Percentiles rank a stretch among this genome's conserved stretches.
Conservation (phyloP, 2,797 vertebrate species). For the Argyrosomus regius region DNA sequence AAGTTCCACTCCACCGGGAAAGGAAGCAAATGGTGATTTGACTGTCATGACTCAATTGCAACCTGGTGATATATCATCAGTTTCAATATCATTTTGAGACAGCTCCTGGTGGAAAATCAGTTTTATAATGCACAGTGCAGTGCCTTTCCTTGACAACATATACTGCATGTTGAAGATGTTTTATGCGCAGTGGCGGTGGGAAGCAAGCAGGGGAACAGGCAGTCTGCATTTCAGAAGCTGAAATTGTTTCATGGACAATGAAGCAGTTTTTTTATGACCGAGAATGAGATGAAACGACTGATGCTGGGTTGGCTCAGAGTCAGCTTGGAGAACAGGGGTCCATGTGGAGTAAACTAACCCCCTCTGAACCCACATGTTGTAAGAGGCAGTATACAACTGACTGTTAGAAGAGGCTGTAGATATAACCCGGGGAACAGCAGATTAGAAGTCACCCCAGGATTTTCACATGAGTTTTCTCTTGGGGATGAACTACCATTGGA, state of each 20-base stretch:
- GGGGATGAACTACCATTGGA: slow-evolving; percentile 30
- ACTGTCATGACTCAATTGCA: slow-evolving; percentile 55
- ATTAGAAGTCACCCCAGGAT: slow-evolving; percentile 60
- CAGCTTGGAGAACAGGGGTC: slow-evolving; percentile 55
- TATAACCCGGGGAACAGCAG: slow-evolving; percentile 46
- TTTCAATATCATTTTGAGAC: slow-evolving; percentile 49
- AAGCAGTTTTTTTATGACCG: slow-evolving; percentile 72
- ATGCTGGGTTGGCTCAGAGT: slow-evolving; percentile 42
- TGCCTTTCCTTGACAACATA: slow-evolving; percentile 37
- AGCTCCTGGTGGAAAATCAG: slow-evolving; percentile 34
- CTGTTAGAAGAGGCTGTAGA: slow-evolving; percentile 45
- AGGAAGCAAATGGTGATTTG: slow-evolving; percentile 43
- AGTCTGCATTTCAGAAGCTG: slow-evolving; percentile 50
- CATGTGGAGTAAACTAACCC: slow-evolving; percentile 65
- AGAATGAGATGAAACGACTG: slow-evolving; percentile 59
- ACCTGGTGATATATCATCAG: slow-evolving; percentile 42
- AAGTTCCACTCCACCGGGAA: slow-evolving; percentile 20
- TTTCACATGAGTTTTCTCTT: slow-evolving; percentile 51
- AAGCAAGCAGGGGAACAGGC: slow-evolving; percentile 29
- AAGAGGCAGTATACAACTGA: slow-evolving; percentile 28
- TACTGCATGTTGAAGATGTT: slow-evolving; percentile 38
- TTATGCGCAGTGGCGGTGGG: slow-evolving; percentile 19
- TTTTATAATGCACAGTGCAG: slow-evolving; percentile 40
- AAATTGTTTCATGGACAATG: slow-evolving; percentile 77
- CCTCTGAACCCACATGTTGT: slow-evolving; percentile 45